Percentiles rank a stretch among this genome's conserved stretches.
These are phyloP conservation scores for Hartigia nigra DNA, from an alignment of 2,888 invertebrate genomes.

Conservation along the genomic window DNA sequence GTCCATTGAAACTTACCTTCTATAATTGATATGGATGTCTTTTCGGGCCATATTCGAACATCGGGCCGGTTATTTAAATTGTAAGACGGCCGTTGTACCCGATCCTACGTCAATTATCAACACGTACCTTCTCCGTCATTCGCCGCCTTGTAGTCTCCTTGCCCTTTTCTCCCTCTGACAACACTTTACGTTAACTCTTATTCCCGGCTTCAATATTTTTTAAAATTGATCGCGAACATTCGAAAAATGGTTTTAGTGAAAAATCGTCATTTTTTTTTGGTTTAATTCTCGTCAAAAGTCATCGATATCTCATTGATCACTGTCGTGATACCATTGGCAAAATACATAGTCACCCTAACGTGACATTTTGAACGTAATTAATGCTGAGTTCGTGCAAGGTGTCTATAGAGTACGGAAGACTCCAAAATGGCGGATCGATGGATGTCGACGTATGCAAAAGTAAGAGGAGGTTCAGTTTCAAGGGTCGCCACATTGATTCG, in stretches of 20 bases:
- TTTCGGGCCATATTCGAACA: slow-evolving; percentile 57
- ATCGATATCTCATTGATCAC: background rate
- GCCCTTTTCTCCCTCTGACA: slow-evolving; percentile 60
- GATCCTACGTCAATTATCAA: slow-evolving; percentile 54
- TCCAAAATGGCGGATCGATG: background rate
- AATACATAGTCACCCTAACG: background rate
- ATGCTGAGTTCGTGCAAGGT: background rate
- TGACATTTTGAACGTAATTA: background rate
- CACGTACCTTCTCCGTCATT: slow-evolving; percentile 59
- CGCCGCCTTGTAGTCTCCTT: slow-evolving; percentile 61
- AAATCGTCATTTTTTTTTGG: background rate
- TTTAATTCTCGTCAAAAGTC: background rate
- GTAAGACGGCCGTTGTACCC: slow-evolving; percentile 28
- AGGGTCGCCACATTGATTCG: background rate
- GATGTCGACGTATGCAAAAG: background rate
- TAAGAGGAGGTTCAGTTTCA: background rate
- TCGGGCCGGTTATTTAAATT: slow-evolving; percentile 55
- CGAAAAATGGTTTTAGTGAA: slow-evolving; percentile 17
- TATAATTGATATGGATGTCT: slow-evolving; percentile 65
- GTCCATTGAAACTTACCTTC: slow-evolving; percentile 57
- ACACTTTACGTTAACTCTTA: slow-evolving; percentile 61
- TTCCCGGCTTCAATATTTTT: slow-evolving; percentile 40
- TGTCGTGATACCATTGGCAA: background rate
- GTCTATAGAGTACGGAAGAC: background rate
- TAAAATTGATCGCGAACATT: slow-evolving; percentile 15